Evolutionary conservation across 2,888 invertebrate genomes (phyloP).

Genomic region (Zygothrica quintamaculata): DNA sequence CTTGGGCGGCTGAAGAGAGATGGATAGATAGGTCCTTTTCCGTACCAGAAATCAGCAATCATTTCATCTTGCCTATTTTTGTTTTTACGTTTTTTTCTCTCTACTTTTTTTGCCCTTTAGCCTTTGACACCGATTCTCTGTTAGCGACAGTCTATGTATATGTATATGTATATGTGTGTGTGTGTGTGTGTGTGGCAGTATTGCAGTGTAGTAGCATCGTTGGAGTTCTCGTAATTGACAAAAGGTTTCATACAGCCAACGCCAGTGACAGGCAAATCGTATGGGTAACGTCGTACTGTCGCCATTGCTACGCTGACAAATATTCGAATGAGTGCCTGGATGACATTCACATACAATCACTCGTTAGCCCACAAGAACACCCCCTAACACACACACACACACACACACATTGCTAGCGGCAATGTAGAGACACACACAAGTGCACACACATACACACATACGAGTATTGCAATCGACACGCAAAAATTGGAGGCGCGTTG

Average conservation of each 20-base stretch:
- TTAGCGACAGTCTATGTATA: conserved; percentile 27
- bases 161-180: conserved; percentile 1
- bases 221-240: conserved; percentile 69
- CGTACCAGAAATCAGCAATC: conserved; percentile 78
- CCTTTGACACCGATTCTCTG: conserved; percentile 32
- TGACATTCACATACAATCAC: conserved; percentile 23
- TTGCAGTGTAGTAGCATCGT: conserved; percentile 40
- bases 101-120: conserved; percentile 44
- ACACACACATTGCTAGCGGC: conserved; percentile 33
- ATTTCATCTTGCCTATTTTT: conserved; percentile 76
- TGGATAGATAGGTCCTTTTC: conserved; percentile 15
- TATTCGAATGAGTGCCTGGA: conserved; percentile 64
- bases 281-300: conserved; percentile 22
- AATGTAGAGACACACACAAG: conserved; percentile 18
- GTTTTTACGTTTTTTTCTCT: too few relatives aligned
- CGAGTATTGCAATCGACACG: conserved; percentile 68
- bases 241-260: conserved; percentile 78
- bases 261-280: conserved; percentile 50
- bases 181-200: conserved; percentile 15
- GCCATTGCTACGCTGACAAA: conserved; percentile 52
- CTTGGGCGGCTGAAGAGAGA: conserved; percentile 10
- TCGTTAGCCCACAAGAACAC: background rate
- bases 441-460: conserved; percentile 9
- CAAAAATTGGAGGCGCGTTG: conserved; percentile 71
- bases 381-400: conserved; percentile 2